Evolutionary conservation across 2,888 invertebrate genomes (phyloP).

Genomic region (Chloroclystis v-ata): DNA sequence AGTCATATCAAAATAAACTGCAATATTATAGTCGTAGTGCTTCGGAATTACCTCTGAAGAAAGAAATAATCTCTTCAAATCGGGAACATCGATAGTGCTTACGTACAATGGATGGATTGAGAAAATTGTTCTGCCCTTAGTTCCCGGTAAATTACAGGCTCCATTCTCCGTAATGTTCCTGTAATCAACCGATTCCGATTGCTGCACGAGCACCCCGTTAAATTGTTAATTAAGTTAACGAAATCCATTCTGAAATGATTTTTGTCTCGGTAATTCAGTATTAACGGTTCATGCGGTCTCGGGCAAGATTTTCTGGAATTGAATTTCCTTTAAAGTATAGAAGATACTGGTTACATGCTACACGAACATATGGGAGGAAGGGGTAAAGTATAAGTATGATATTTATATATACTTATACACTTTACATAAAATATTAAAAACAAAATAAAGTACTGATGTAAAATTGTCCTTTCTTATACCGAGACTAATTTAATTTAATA

Average conservation of each 20-base stretch:
- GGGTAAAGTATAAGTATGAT: too few species aligned
- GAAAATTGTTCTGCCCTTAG: constrained; percentile 15
- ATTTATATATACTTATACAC: too few species aligned
- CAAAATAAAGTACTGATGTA: too few species aligned
- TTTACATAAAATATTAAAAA: too few species aligned
- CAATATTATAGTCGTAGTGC: too few species aligned
- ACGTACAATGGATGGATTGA: constrained; percentile 9
- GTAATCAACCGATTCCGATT: constrained; percentile 16
- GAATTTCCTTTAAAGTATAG: too few species aligned
- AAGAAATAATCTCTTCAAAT: not conserved
- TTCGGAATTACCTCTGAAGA: not conserved
- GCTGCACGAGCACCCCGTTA: constrained; percentile 20
- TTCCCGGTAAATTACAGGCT: constrained; percentile 21
- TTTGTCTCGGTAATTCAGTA: constrained; percentile 17
- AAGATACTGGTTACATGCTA: too few species aligned
- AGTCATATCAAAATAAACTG: too few species aligned
- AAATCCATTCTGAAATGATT: constrained; percentile 33
- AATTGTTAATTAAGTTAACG: constrained; percentile 43
- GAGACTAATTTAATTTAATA: too few species aligned
- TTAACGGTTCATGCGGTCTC: too few species aligned
- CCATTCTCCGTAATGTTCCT: constrained; percentile 21
- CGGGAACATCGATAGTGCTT: constrained; percentile 1
- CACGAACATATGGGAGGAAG: too few species aligned
- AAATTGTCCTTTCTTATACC: constrained; percentile 9
- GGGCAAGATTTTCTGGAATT: too few species aligned